Conservation (phyloP, 2,113 vertebrate genomes). For the Arenaria interpres region DNA sequence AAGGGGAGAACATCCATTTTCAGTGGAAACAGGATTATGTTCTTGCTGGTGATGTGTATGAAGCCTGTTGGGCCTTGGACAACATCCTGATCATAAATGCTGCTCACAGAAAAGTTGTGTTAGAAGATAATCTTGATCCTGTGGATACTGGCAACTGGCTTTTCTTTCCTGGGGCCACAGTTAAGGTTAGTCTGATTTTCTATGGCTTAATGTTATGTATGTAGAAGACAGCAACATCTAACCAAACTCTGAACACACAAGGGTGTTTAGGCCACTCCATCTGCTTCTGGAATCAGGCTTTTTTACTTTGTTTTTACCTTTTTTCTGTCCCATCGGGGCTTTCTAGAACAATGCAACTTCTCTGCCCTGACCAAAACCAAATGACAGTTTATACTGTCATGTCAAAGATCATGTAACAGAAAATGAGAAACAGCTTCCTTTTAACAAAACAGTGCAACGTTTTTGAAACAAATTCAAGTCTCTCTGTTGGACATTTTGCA, state of each 20-base stretch:
- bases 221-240: background rate
- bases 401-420: conserved; percentile 35
- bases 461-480: conserved; percentile 7
- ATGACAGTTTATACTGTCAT: background rate
- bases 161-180: conserved; percentile 95
- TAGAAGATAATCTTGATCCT: conserved; percentile 94
- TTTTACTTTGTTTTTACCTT: background rate
- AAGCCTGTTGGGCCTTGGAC: conserved; percentile 97
- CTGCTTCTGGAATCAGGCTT: background rate
- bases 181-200: conserved; percentile 85
- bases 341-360: background rate
- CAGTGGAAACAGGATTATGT: conserved; percentile 92
- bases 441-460: background rate
- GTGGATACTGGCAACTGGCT: conserved; percentile 97
- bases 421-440: background rate
- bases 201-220: background rate
- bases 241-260: background rate
- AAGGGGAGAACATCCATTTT: conserved; percentile 83
- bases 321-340: background rate
- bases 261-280: background rate
- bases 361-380: background rate
- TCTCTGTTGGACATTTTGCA: background rate
- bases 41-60: conserved; percentile 85
- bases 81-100: conserved; percentile 92
- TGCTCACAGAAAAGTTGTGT: conserved; percentile 85